A percentile compares a stretch with the other conserved stretches of the same genome.
Conservation (phyloP, 2,113 vertebrate species). For the Peucedramus taeniatus region DNA sequence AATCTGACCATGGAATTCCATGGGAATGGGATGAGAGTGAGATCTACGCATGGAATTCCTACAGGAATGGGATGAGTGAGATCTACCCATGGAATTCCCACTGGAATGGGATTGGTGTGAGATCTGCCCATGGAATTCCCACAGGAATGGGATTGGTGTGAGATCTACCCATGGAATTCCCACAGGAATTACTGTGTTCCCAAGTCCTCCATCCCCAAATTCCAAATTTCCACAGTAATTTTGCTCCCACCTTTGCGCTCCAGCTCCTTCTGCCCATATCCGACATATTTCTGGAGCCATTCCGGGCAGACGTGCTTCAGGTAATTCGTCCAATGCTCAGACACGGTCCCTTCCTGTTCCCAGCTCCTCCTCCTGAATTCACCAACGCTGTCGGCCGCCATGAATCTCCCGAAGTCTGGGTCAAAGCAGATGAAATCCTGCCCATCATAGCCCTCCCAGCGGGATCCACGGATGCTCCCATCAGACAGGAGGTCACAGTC, state of each 20-base stretch:
- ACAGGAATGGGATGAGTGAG: too few relatives aligned
- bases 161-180: background rate
- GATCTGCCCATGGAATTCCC: background rate
- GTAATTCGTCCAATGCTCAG: fast-evolving
- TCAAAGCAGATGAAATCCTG: background rate
- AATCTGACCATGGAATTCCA: background rate
- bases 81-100: too few relatives aligned
- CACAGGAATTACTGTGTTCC: background rate
- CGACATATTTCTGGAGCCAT: background rate
- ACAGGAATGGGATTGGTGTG: background rate
- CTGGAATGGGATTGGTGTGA: too few relatives aligned
- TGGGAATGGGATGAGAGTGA: too few relatives aligned
- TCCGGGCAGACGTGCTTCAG: fast-evolving
- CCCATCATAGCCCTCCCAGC: fast-evolving
- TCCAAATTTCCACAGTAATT: background rate
- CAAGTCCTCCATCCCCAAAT: too few relatives aligned
- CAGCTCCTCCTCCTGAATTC: background rate
- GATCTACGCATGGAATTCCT: too few relatives aligned
- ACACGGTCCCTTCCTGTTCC: background rate
- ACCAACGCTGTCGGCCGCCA: background rate
- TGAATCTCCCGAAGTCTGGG: fast-evolving
- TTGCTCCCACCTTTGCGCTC: background rate
- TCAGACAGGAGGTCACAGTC: background rate
- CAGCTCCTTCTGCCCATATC: background rate
- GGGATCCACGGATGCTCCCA: fast-evolving